Evolutionary conservation across 2,888 invertebrate species (phyloP).

Genomic region (Aromia moschata): DNA sequence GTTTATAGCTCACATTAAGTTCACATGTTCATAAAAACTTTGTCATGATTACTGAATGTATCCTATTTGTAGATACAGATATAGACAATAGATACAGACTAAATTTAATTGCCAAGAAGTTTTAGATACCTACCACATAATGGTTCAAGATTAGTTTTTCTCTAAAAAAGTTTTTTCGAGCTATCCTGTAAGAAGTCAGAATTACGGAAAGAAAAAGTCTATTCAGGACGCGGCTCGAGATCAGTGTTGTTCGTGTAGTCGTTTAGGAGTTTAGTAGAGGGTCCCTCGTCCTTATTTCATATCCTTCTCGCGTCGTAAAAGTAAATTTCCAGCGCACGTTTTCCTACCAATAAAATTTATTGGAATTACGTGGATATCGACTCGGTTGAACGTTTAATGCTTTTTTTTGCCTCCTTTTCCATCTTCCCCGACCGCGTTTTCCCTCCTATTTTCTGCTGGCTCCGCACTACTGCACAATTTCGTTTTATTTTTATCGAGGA

Average conservation of each 20-base stretch:
- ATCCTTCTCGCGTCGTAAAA: constrained; percentile 53
- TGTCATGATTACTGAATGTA: too few species aligned
- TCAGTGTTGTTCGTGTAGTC: constrained; percentile 38
- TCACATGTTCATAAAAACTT: too few species aligned
- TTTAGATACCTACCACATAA: too few species aligned
- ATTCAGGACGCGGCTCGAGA: constrained; percentile 33
- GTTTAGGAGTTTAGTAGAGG: constrained; percentile 39
- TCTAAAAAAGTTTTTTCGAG: too few species aligned
- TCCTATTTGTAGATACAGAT: too few species aligned
- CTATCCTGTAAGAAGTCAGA: background rate
- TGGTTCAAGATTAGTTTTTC: too few species aligned
- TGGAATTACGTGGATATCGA: constrained; percentile 62
- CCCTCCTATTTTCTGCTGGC: constrained; percentile 20
- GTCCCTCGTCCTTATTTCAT: constrained; percentile 38
- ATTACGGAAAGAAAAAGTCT: constrained; percentile 18
- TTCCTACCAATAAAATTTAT: constrained; percentile 62
- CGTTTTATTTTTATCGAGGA: constrained; percentile 34
- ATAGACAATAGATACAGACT: too few species aligned
- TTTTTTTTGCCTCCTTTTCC: constrained; percentile 31
- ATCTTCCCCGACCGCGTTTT: constrained; percentile 14
- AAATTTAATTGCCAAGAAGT: too few species aligned
- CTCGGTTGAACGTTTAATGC: constrained; percentile 50
- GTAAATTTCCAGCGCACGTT: constrained; percentile 61
- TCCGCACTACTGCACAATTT: constrained; percentile 30
- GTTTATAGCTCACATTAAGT: too few species aligned